Evolutionary conservation across 2,888 invertebrate genomes (phyloP).

Genomic region (Eulithis testata): DNA sequence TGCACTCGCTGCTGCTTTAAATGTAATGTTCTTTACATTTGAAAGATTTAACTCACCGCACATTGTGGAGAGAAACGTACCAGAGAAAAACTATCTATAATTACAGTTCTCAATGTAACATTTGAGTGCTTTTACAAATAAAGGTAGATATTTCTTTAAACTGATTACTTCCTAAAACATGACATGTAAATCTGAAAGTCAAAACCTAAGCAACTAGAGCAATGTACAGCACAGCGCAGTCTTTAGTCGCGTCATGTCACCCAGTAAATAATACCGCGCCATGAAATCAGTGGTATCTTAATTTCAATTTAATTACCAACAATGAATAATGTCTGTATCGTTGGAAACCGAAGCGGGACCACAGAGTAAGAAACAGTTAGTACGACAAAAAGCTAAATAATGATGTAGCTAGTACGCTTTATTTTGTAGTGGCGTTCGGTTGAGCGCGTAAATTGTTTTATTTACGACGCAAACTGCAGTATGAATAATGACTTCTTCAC

Average conservation of each 20-base stretch:
- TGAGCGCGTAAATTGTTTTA: conserved; percentile 3
- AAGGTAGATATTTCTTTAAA: no score
- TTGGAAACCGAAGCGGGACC: conserved; percentile 8
- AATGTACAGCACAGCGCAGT: no score
- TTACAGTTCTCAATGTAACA: no score
- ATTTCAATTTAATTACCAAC: conserved; percentile 14
- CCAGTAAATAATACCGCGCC: background rate
- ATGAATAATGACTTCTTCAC: conserved; percentile 8
- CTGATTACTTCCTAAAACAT: no score
- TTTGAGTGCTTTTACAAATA: no score
- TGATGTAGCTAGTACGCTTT: background rate
- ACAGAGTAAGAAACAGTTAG: conserved; percentile 5
- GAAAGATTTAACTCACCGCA: conserved; percentile 10
- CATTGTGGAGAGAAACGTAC: background rate
- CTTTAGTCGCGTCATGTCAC: no score
- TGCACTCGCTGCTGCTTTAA: conserved; percentile 35
- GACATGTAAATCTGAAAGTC: no score
- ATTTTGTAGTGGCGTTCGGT: background rate
- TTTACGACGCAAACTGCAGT: conserved; percentile 7
- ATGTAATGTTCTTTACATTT: conserved; percentile 27
- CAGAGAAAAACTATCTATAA: no score
- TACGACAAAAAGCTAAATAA: conserved; percentile 12
- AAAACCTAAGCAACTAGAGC: no score
- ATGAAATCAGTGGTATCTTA: background rate
- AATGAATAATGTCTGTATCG: conserved; percentile 7